Base-by-base conservation (phyloP, 2,888 invertebrate species). In the Mythimna vitellina region DNA sequence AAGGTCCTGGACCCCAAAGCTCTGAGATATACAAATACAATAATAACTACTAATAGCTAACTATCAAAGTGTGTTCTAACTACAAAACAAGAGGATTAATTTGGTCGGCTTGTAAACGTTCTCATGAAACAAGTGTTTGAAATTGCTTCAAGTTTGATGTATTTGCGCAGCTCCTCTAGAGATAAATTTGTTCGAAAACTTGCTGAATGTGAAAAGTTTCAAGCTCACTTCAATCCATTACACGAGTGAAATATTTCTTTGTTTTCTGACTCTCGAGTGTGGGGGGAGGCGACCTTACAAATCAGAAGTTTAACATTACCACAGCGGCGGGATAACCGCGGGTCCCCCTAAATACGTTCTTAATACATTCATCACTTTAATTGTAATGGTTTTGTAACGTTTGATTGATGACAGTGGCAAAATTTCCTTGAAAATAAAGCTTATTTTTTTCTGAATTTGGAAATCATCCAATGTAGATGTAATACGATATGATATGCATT, bases 151-250 rank as follows among this genome's bases (percentile, higher is more conserved):
- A 94, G 94, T 96, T 95, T 95, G 96, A 95, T 95, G 94, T 95
- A 95, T 95, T 94, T 94, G 93, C 92, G 92, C 92, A 90, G 92
- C 91, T 94, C 88, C 93, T 94, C 94, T 89, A 91, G 94, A 95
- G 95, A 96, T 96, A 95, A 96, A 96, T 96, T 96, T 95, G 95
- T 95, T 95, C 93, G 90, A 91, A 94, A 96, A 95, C 93, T 96
- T 94, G 92, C 91, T 93, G 94, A 96, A 96, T 96, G 96, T 93
- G 95, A 94, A 96, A 96, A 96, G 93, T 96, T 96, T 93, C 92
- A 92, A 95, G 94, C 94, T 94, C 93, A 95, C 95, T 96, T 95
- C 96, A 95, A 96, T 96, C 96, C 95, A 96, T 96, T 96, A 96
- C 94, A 93, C 93, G 93, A 94, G 93, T 96, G 94, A 96, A 95